Percentiles rank a stretch among this genome's conserved stretches.
phyloP scores from a whole-genome alignment of 2,113 vertebrate species.

The Trinectes maculatus region DNA sequence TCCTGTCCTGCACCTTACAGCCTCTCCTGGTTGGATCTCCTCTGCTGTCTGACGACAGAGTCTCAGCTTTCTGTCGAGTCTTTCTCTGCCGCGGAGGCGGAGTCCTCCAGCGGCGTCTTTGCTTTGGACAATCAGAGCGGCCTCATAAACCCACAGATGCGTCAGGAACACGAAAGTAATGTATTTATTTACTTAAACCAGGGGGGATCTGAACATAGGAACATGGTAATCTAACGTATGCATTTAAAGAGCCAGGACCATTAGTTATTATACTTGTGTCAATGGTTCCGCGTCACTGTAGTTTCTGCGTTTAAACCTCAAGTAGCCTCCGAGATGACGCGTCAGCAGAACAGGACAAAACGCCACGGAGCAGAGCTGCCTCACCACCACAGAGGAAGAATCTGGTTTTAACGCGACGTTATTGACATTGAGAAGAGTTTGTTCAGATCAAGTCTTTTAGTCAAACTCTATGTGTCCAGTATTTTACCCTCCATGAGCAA shows the following conservation, averaged over 20 bases:
- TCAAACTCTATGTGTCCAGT: not conserved
- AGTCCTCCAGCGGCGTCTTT: slow-evolving; percentile 10
- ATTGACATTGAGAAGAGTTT: too few relatives aligned
- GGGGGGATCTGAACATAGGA: slow-evolving; percentile 42
- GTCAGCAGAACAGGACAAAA: slow-evolving; percentile 10
- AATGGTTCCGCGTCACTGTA: slow-evolving; percentile 45
- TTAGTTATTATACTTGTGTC: slow-evolving; percentile 18
- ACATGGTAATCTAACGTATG: slow-evolving; percentile 47
- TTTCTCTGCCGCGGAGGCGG: not conserved
- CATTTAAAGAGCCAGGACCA: slow-evolving; percentile 57
- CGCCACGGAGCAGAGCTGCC: not conserved
- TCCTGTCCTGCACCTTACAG: slow-evolving; percentile 36
- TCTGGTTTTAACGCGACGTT: too few relatives aligned
- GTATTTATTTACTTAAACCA: slow-evolving; percentile 57
- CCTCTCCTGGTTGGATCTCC: slow-evolving; percentile 50
- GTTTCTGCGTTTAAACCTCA: slow-evolving; percentile 60
- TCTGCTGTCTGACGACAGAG: slow-evolving; percentile 31
- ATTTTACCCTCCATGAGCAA: not conserved
- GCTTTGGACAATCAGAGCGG: slow-evolving; percentile 72
- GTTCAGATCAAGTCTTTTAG: too few relatives aligned
- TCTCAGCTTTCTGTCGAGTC: slow-evolving; percentile 7
- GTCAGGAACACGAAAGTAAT: slow-evolving; percentile 43
- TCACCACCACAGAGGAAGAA: not conserved
- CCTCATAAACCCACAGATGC: slow-evolving; percentile 17
- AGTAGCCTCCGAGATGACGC: slow-evolving; percentile 50